phyloP scores from a whole-genome alignment of 2,797 vertebrate species.

The Naso thynnoides region DNA sequence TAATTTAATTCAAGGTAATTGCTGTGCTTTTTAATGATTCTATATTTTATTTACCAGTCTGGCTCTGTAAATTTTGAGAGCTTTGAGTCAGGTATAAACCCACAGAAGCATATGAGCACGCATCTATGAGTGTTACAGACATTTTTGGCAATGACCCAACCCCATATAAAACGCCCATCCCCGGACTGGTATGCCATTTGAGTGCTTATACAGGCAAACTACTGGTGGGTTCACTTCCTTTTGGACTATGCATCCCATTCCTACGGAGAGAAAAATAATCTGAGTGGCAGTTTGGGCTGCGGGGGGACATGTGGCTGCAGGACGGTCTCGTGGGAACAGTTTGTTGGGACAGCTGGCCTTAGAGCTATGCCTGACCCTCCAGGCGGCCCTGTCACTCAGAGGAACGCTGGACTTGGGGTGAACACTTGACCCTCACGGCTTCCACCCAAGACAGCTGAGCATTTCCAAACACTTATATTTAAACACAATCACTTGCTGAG shows the following conservation, averaged over 20 bases:
- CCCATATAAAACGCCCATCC: conserved; percentile 23
- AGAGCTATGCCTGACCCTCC: conserved; percentile 67
- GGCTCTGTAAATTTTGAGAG: background rate
- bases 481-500: conserved; percentile 48
- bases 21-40: background rate
- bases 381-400: conserved; percentile 86
- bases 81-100: conserved; percentile 10
- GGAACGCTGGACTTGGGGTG: conserved; percentile 30
- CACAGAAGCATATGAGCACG: background rate
- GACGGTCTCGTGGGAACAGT: conserved; percentile 42
- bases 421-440: conserved; percentile 67
- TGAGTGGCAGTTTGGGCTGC: conserved; percentile 38
- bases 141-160: background rate
- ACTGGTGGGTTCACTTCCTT: conserved; percentile 30
- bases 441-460: conserved; percentile 86
- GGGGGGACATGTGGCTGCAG: conserved; percentile 8
- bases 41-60: background rate
- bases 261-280: conserved; percentile 37
- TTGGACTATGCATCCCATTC: conserved; percentile 18
- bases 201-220: conserved; percentile 30
- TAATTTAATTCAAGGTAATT: background rate
- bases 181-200: conserved; percentile 22
- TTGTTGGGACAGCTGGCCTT: conserved; percentile 24
- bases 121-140: background rate
- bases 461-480: conserved; percentile 85